Conservation (phyloP, 2,888 invertebrate species). For the Ormyrus nitidulus region DNA sequence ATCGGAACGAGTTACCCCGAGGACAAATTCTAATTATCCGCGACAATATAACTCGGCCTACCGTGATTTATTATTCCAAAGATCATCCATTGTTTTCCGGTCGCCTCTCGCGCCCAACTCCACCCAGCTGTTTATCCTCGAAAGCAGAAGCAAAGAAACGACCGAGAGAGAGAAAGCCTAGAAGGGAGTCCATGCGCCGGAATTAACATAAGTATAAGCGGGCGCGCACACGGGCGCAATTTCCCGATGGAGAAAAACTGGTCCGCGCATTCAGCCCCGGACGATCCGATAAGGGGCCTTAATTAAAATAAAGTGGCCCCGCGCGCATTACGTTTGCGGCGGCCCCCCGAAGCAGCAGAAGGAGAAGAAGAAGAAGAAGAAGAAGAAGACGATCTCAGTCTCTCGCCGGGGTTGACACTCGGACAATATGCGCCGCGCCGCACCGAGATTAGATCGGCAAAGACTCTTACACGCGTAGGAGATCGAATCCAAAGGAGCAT, state of each 20-base stretch:
- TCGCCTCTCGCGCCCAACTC: too few species aligned
- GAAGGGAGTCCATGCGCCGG: too few species aligned
- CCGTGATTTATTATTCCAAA: too few species aligned
- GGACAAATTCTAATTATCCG: too few species aligned
- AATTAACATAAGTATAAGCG: conserved; percentile 21
- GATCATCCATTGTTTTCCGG: too few species aligned
- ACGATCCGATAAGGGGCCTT: conserved; percentile 48
- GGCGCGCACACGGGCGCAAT: not conserved
- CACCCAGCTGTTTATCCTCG: too few species aligned
- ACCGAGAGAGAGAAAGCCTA: not conserved
- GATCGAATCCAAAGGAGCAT: conserved; percentile 59
- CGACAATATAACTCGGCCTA: too few species aligned
- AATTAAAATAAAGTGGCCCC: conserved; percentile 48
- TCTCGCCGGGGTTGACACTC: conserved; percentile 44
- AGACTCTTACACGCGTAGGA: not conserved
- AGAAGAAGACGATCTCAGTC: not conserved
- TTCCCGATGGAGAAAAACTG: conserved; percentile 35
- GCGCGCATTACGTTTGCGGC: not conserved
- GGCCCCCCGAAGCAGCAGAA: not conserved
- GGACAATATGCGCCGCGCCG: conserved; percentile 22
- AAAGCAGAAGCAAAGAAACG: too few species aligned
- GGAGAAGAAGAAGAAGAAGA: too few species aligned
- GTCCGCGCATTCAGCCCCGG: conserved; percentile 1
- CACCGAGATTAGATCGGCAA: conserved; percentile 64
- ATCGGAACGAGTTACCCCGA: too few species aligned